Percentiles rank a stretch among this genome's conserved stretches.
Conservation (phyloP, 1,140 invertebrate species). For the Apocrypta bakeri region DNA sequence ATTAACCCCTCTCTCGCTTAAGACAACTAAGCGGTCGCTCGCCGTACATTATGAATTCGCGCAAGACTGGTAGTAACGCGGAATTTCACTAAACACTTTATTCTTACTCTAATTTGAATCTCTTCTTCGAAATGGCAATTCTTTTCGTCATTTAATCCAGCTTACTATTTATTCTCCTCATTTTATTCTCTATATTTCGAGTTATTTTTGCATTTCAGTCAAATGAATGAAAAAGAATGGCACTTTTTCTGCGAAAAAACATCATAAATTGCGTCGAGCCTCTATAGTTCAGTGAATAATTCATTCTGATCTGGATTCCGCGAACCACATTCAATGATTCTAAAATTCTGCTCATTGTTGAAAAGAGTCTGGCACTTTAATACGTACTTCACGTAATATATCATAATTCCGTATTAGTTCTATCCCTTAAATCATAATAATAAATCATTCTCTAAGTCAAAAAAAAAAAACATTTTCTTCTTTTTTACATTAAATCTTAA, state of each 20-base stretch:
- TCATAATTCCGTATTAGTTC: too few relatives aligned
- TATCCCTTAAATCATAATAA: too few relatives aligned
- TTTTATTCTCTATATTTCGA: not conserved
- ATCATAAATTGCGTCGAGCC: conserved; percentile 1
- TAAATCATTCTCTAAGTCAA: too few relatives aligned
- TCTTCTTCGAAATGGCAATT: not conserved
- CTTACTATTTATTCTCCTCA: too few relatives aligned
- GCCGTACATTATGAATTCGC: too few relatives aligned
- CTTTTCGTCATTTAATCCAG: not conserved
- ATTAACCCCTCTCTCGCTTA: too few relatives aligned
- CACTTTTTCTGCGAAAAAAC: conserved; percentile 6
- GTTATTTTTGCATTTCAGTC: not conserved
- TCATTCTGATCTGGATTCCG: not conserved
- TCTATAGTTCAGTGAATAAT: not conserved
- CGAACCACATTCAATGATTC: too few relatives aligned
- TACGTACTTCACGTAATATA: too few relatives aligned
- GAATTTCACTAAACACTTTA: too few relatives aligned
- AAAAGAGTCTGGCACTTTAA: not conserved
- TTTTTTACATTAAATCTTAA: not conserved
- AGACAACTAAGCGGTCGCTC: too few relatives aligned
- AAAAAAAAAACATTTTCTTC: too few relatives aligned
- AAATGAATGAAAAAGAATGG: not conserved
- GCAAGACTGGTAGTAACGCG: too few relatives aligned
- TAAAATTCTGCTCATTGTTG: not conserved
- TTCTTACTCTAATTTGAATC: not conserved